Evolutionary conservation across 2,888 invertebrate genomes (phyloP), one percentile per base, ranked within the genome.

Genomic region (Julus scanicus): DNA sequence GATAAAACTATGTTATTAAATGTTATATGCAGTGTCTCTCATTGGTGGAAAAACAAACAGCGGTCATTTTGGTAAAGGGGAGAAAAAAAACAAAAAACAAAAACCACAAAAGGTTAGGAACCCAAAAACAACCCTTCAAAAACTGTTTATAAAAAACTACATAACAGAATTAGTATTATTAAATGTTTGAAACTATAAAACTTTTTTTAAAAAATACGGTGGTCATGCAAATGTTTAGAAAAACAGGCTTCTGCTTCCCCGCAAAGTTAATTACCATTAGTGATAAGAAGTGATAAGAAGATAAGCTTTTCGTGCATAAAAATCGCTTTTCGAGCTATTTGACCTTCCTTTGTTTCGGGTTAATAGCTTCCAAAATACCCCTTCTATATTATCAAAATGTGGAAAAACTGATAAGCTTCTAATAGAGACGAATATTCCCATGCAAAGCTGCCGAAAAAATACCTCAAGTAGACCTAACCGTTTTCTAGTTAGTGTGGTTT

Each of bases 201-300:
- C 20, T n/a, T 20, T 63, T 63, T 20, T 63, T 9, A 6, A 63
- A 63, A 63, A 63, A 20, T 63, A 63, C 63, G 63, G 63, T 63
- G 63, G 20, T 63, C 63, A 63, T 63, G 63, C 63, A 63, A 20
- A 63, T 63, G 49, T n/a, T 6, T 6, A 6, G 9, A 9, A 63
- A 63, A 63, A 63, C 63, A 63, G n/a, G n/a, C n/a, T n/a, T n/a
- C n/a, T n/a, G 63, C 63, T 63, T 63, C 63, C 63, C 63, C 63
- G 63, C 63, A 63, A 63, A 63, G 63, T 63, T 63, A 63, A 63
- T 63, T 63, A 63, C n/a, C 63, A n/a, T n/a, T n/a, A n/a, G n/a
- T n/a, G n/a, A n/a, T n/a, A n/a, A n/a, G n/a, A 8, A 20, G 9
- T 20, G 63, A 63, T 63, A 20, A 63, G 63, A 63, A 63, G 63